Conservation (phyloP, 2,888 invertebrate genomes). For the Eupithecia dodoneata region DNA sequence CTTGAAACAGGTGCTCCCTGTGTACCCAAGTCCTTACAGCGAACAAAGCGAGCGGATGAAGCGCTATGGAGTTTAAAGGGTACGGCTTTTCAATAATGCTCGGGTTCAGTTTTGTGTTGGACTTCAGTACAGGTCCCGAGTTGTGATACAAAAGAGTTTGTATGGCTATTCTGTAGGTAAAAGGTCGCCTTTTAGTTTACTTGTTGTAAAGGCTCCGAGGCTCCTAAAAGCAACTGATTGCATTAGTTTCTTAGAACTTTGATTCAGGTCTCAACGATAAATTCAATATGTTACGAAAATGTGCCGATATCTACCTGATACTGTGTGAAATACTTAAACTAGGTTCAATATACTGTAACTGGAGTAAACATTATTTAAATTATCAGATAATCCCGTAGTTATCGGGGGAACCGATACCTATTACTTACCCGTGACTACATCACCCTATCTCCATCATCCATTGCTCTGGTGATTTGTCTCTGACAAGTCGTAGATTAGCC, state of each 20-base stretch:
- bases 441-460: constrained; percentile 32
- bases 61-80: constrained; percentile 60
- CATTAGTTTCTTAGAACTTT: constrained; percentile 3
- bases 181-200: constrained; percentile 7
- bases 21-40: constrained; percentile 69
- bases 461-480: constrained; percentile 40
- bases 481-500: constrained; percentile 45
- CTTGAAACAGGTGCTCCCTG: constrained; percentile 73
- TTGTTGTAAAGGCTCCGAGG: not conserved
- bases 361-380: not conserved
- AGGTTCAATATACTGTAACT: not conserved
- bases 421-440: constrained; percentile 22
- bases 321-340: not conserved
- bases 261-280: not conserved
- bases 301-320: not conserved
- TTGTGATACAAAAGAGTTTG: constrained; percentile 24
- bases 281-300: not conserved
- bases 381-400: not conserved
- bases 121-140: constrained; percentile 34
- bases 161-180: constrained; percentile 5
- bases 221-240: constrained; percentile 2
- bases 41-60: constrained; percentile 71
- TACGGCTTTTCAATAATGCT: constrained; percentile 45
- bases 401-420: constrained; percentile 14
- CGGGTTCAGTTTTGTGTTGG: constrained; percentile 44